Evolutionary conservation across 2,888 invertebrate species (phyloP).

Genomic region (Xestoiulus laeticollis): DNA sequence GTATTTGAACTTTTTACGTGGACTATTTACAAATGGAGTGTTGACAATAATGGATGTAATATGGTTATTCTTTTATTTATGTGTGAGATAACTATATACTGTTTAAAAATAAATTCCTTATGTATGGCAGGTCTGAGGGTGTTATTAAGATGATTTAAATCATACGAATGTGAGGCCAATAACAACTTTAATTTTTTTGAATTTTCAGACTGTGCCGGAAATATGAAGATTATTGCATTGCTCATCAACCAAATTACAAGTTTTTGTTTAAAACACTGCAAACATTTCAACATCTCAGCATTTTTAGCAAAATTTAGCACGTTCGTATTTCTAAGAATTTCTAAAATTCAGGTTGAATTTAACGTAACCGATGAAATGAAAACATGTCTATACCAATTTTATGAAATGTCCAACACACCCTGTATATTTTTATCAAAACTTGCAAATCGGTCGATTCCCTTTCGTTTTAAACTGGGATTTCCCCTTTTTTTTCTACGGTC

Average conservation of each 20-base stretch:
- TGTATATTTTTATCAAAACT: too few species aligned
- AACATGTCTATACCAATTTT: too few species aligned
- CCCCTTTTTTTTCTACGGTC: not conserved
- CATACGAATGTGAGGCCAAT: too few species aligned
- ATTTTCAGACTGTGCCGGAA: not conserved
- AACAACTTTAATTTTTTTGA: not conserved
- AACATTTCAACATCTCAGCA: not conserved
- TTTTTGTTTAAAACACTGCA: not conserved
- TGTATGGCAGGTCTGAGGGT: not conserved
- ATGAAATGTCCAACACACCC: too few species aligned
- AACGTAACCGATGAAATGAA: too few species aligned
- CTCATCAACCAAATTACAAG: not conserved
- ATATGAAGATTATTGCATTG: not conserved
- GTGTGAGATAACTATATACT: not conserved
- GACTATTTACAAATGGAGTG: not conserved
- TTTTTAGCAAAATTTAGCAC: not conserved
- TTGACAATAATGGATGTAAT: not conserved
- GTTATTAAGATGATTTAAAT: not conserved
- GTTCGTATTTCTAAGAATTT: too few species aligned
- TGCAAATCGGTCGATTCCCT: too few species aligned
- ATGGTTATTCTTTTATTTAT: not conserved
- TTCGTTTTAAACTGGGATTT: not conserved
- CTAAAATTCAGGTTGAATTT: too few species aligned
- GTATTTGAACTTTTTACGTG: slow-evolving; percentile 18
- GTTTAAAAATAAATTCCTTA: not conserved